These are phyloP conservation scores for Drosophila kuntzei DNA, from an alignment of 2,888 invertebrate species.

Conservation along the genomic window DNA sequence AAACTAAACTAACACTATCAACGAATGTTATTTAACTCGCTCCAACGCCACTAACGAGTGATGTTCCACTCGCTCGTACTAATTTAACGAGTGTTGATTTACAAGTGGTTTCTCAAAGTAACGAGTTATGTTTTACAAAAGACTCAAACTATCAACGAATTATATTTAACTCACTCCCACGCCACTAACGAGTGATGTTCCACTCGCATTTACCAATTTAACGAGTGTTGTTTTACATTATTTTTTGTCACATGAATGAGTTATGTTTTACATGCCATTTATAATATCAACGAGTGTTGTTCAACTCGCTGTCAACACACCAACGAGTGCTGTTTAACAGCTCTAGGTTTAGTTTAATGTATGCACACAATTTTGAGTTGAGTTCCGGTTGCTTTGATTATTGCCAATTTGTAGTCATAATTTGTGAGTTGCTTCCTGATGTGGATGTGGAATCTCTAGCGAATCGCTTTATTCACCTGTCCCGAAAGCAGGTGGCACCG, in stretches of 20 bases:
- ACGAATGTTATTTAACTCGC: not conserved
- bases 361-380: constrained; percentile 3
- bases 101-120: not conserved
- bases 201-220: not conserved
- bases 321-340: constrained; percentile 1
- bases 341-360: not conserved
- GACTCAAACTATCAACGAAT: not conserved
- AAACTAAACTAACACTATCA: no score
- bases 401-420: constrained; percentile 22
- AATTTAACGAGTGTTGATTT: not conserved
- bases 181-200: not conserved
- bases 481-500: constrained; percentile 12
- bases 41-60: not conserved
- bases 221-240: not conserved
- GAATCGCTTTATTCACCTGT: constrained; percentile 46
- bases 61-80: not conserved
- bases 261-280: constrained; percentile 2
- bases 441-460: constrained; percentile 30
- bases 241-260: constrained; percentile 4
- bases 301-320: not conserved
- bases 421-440: constrained; percentile 29
- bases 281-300: constrained; percentile 6
- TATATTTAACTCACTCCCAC: not conserved
- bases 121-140: not conserved
- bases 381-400: constrained; percentile 14